Percentiles rank a stretch among this genome's conserved stretches.
phyloP scores from a whole-genome alignment of 2,797 vertebrate genomes.

The Hybognathus amarus region DNA sequence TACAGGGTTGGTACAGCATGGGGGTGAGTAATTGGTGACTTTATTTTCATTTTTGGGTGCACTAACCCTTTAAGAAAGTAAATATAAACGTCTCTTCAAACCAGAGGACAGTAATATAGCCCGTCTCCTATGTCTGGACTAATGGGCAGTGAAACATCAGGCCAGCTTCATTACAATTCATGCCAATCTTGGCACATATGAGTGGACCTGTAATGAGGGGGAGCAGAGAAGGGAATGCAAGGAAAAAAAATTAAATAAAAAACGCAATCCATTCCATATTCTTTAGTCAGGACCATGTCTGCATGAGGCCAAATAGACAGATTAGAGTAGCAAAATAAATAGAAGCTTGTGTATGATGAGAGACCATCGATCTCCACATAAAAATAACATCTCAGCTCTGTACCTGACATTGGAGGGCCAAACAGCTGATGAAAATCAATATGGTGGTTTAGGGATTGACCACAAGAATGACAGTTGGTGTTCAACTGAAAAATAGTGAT shows the following conservation, averaged over 20 bases:
- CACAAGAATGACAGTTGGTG: conserved; percentile 51
- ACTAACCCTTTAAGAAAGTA: too few species aligned
- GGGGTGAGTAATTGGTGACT: too few species aligned
- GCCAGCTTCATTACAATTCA: conserved; percentile 21
- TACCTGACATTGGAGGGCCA: conserved; percentile 54
- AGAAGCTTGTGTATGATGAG: conserved; percentile 54
- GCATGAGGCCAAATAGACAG: conserved; percentile 32
- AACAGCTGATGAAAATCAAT: conserved; percentile 65
- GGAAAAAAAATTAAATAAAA: neutral
- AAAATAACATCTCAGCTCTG: conserved; percentile 57
- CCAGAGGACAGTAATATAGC: neutral
- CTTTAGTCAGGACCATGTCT: conserved; percentile 41
- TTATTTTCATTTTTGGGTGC: too few species aligned
- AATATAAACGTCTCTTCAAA: neutral
- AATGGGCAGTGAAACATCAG: conserved; percentile 11
- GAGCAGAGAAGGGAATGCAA: conserved; percentile 2
- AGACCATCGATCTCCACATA: conserved; percentile 58
- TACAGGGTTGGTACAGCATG: too few species aligned
- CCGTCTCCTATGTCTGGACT: neutral
- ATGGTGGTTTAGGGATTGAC: conserved; percentile 62
- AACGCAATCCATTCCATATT: conserved; percentile 12
- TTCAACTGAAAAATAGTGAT: conserved; percentile 17
- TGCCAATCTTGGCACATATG: conserved; percentile 3
- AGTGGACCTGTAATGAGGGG: conserved; percentile 3
- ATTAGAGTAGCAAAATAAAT: conserved; percentile 58